Conservation (phyloP, 2,888 invertebrate species). For the Drosophila leonis region DNA sequence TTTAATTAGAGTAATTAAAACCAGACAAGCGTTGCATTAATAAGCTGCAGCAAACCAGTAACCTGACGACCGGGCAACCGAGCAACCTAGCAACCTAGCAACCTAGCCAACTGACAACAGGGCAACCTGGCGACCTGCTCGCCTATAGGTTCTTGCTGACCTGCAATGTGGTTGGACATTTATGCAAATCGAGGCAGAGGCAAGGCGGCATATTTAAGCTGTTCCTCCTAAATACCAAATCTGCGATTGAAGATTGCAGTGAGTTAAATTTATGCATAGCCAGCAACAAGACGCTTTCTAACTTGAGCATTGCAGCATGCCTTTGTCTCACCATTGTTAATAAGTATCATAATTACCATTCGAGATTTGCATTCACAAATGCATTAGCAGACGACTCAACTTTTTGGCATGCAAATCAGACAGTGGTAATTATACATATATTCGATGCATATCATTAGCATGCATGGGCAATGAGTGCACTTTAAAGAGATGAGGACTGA, state of each 20-base stretch:
- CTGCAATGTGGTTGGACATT: conserved; percentile 34
- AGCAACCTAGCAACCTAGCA: conserved; percentile 6
- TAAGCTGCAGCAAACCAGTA: conserved; percentile 52
- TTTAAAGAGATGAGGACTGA: conserved; percentile 20
- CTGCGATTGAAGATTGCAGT: conserved; percentile 12
- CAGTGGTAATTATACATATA: conserved; percentile 59
- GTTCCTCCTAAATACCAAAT: conserved; percentile 24
- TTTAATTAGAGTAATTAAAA: conserved; percentile 73
- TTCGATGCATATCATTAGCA: conserved; percentile 67
- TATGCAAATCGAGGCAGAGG: conserved; percentile 58
- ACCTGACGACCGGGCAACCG: conserved; percentile 9
- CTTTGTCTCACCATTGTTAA: conserved; percentile 49
- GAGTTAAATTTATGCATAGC: conserved; percentile 15
- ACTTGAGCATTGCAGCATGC: conserved; percentile 1
- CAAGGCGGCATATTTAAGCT: conserved; percentile 15
- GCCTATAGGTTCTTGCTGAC: conserved; percentile 1
- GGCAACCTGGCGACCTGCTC: conserved; percentile 6
- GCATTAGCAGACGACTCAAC: conserved; percentile 28
- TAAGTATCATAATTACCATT: conserved; percentile 53
- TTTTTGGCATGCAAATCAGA: conserved; percentile 39
- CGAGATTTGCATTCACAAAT: conserved; percentile 28
- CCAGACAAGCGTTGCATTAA: conserved; percentile 62
- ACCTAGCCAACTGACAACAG: no score
- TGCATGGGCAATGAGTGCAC: conserved; percentile 63
- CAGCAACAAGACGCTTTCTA: conserved; percentile 4